A percentile compares a stretch with the other conserved stretches of the same genome.
These are phyloP conservation scores for Scomberomorus guttatus DNA, from an alignment of 2,797 vertebrate genomes.

Conservation along the genomic window DNA sequence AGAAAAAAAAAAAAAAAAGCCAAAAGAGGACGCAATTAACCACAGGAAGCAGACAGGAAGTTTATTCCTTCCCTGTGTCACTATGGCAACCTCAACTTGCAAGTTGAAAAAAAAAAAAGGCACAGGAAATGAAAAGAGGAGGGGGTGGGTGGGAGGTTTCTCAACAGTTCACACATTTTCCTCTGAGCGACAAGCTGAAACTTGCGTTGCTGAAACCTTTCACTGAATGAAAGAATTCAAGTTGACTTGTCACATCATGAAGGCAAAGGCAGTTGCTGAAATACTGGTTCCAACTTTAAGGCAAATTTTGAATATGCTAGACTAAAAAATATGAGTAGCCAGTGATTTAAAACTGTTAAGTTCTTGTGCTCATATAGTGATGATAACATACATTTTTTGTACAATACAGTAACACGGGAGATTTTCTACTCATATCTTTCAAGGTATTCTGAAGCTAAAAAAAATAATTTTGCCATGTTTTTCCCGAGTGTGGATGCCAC, in stretches of 20 bases:
- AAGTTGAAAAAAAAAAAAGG: slow-evolving; percentile 43
- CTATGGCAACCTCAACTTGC: slow-evolving; percentile 74
- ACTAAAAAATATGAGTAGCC: background rate
- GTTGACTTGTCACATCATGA: slow-evolving; percentile 22
- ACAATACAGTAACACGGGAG: background rate
- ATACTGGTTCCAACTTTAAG: background rate
- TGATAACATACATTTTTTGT: background rate
- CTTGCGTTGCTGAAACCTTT: slow-evolving; percentile 50
- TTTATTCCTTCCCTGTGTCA: slow-evolving; percentile 63
- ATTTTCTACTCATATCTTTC: background rate
- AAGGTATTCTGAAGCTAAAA: background rate
- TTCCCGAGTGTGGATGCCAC: background rate
- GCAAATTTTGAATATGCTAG: background rate
- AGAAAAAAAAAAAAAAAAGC: slow-evolving; percentile 9
- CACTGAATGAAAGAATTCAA: slow-evolving; percentile 30
- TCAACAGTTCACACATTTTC: slow-evolving; percentile 59
- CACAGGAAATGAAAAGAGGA: slow-evolving; percentile 75
- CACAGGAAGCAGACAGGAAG: slow-evolving; percentile 71
- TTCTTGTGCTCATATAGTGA: background rate
- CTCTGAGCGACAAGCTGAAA: slow-evolving; percentile 45
- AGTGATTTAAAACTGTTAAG: background rate
- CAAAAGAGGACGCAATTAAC: slow-evolving; percentile 56
- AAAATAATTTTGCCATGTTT: background rate
- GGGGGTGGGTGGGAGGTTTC: slow-evolving; percentile 58
- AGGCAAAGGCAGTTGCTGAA: background rate